Base-by-base conservation (phyloP, 1,140 invertebrate species). In the Leptinotarsa texana region DNA sequence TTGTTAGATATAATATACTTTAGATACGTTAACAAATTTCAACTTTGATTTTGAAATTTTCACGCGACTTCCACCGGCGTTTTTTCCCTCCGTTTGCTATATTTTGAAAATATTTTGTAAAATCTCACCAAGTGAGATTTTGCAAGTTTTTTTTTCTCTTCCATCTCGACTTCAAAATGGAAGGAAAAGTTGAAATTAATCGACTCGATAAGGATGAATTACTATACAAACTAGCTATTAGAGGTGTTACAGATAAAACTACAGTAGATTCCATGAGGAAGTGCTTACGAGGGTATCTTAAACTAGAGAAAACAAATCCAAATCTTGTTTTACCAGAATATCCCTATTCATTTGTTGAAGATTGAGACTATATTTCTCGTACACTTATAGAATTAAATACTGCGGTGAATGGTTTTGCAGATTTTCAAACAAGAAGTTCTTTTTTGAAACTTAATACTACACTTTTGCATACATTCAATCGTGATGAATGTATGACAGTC, bases 231-330 rank as follows among this genome's bases (percentile, higher is more conserved):
- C 17, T 69, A 6, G 22, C 13, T 42, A 69, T 48, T 42, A 13
- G 68, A 17, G 68, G 68, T 8, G 47, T 69, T 13, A 27, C 27
- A 22, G 27, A 67, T 49, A 27, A 17, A 42, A 49, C 13, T 47
- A 69, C 68, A 1, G 68, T 69, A 6, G 27, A n/a, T 42, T 22
- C 15, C 13, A 69, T 69, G 68, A 33, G 47, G 3, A 33, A 69
- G 17, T n/a, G 27, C 4, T 49, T 49, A 47, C n/a, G 27, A 47
- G 47, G 17, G 4, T 51, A 51, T 51, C 22, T n/a, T 8, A 71
- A 51, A 51, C 33, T 71, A 22, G 69, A 71, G 17, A n/a, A 21
- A 51, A 51, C 21, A 4, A 42, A 42, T 22, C 21, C 22, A 22
- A 33, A 33, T 17, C 22, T 51, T 13, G 22, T 13, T 21, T 57